phyloP scores from a whole-genome alignment of 2,113 vertebrate genomes.

The Chaenocephalus aceratus region DNA sequence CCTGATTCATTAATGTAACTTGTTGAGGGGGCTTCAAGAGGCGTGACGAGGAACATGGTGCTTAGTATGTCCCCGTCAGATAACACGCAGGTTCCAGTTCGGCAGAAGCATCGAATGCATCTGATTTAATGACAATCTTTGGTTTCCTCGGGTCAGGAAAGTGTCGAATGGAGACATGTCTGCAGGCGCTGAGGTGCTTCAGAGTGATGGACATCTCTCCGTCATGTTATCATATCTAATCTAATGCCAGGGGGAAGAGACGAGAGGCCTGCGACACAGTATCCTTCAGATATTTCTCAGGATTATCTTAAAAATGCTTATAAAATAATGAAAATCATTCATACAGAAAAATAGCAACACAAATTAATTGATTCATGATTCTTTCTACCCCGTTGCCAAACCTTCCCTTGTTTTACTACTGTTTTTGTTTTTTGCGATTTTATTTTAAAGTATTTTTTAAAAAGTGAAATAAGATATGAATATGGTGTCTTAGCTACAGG shows the following conservation, averaged over 20 bases:
- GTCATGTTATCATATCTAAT: not conserved
- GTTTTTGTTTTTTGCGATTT: too few relatives aligned
- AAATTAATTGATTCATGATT: too few relatives aligned
- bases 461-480: too few relatives aligned
- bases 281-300: too few relatives aligned
- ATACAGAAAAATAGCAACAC: too few relatives aligned
- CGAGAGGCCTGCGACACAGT: not conserved
- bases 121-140: conserved; percentile 61
- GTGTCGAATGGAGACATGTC: conserved; percentile 57
- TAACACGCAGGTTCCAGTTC: conserved; percentile 63
- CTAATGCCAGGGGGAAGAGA: not conserved
- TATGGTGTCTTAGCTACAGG: too few relatives aligned
- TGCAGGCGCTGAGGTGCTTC: conserved; percentile 45
- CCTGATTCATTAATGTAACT: conserved; percentile 68
- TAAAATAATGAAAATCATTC: too few relatives aligned
- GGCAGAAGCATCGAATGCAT: conserved; percentile 39
- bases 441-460: too few relatives aligned
- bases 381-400: too few relatives aligned
- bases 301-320: too few relatives aligned
- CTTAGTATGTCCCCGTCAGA: conserved; percentile 65
- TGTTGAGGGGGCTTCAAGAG: conserved; percentile 61
- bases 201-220: not conserved
- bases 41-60: conserved; percentile 68
- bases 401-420: too few relatives aligned
- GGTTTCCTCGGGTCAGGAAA: conserved; percentile 62